A percentile compares a stretch with the other conserved stretches of the same genome.
phyloP scores from a whole-genome alignment of 2,113 vertebrate genomes.

The Eulemur rufifrons region DNA sequence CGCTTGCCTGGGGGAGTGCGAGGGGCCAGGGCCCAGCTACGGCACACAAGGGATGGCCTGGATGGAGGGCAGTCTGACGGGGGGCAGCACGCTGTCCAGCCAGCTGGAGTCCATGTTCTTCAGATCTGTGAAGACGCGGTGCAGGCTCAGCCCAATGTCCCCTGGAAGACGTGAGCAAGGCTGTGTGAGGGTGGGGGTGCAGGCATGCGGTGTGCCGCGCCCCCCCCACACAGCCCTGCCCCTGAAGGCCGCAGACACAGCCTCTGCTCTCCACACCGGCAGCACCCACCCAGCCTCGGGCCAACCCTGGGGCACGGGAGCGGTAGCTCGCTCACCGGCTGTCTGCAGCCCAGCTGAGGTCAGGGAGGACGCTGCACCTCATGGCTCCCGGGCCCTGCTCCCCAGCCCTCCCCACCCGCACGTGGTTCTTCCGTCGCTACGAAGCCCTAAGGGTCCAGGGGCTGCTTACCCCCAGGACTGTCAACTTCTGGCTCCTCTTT shows the following conservation, averaged over 20 bases:
- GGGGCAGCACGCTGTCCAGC: slow-evolving; percentile 72
- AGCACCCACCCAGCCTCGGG: not conserved
- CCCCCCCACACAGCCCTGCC: not conserved
- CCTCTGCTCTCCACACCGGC: too few species aligned
- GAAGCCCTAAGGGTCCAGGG: not conserved
- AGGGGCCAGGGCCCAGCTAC: slow-evolving; percentile 55
- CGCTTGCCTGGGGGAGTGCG: not conserved
- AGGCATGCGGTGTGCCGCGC: not conserved
- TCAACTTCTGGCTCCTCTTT: slow-evolving; percentile 82
- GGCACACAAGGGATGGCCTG: slow-evolving; percentile 81
- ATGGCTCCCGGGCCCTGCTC: not conserved
- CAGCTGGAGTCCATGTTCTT: slow-evolving; percentile 79
- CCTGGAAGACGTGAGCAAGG: slow-evolving; percentile 64
- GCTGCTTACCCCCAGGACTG: slow-evolving; percentile 75
- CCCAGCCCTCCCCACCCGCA: fast-evolving
- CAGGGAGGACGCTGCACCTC: fast-evolving
- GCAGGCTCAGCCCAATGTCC: slow-evolving; percentile 71
- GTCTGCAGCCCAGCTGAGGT: fast-evolving
- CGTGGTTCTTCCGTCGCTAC: not conserved
- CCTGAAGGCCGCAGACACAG: fast-evolving
- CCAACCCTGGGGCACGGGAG: not conserved
- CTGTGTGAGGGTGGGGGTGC: not conserved
- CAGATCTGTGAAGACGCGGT: slow-evolving; percentile 71
- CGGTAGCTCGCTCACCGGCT: not conserved
- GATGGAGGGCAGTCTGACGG: slow-evolving; percentile 68